Evolutionary conservation across 2,113 vertebrate genomes (phyloP), one percentile per base, ranked within the genome.

Genomic region (Columbina picui): DNA sequence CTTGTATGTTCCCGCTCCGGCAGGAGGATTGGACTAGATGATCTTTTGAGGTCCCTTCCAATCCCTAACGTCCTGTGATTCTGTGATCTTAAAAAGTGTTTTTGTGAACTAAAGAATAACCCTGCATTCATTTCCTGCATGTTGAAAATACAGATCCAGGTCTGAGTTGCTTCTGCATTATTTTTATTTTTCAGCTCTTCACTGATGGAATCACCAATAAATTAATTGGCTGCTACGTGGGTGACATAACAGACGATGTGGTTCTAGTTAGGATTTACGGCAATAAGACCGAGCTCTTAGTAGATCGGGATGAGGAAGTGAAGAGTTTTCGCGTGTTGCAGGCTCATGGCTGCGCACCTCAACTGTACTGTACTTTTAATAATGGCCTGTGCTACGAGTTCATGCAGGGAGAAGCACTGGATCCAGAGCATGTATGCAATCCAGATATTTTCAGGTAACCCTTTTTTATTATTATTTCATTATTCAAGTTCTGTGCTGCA

Each of bases 131-230:
- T 26, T 16, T 34, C 12, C 23, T 27, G 6, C 14, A 9, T 0
- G 0, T 9, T 7, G 20, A 41, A 59, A 61, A 34, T 34, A 23
- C 9, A 55, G 45, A 8, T 13, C 18, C 25, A 23, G 14, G 12
- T 6, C 6, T 38, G 45, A 67, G 17, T 60, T 23, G 17, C 30
- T 69, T 8, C 15, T 7, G 23, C 14, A 0, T 34, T 69, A 4
- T 38, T 64, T 57, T 95, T 94, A 26, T 25, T 53, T 95, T 78
- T 17, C 96, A 99, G 99, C 97, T 98, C 26, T 99, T 99, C 97
- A 99, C 99, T 1, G 99, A 99, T 52, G 99, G 99, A 18, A 99
- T 99, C 87, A 99, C 99, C 91, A 99, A 99, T 83, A 99, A 99
- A 84, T 97, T 99, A 86, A 98, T 99, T 63, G 99, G 99, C 95